These are phyloP conservation scores for Pomacea canaliculata DNA, from an alignment of 2,888 invertebrate species.

Conservation along the genomic window DNA sequence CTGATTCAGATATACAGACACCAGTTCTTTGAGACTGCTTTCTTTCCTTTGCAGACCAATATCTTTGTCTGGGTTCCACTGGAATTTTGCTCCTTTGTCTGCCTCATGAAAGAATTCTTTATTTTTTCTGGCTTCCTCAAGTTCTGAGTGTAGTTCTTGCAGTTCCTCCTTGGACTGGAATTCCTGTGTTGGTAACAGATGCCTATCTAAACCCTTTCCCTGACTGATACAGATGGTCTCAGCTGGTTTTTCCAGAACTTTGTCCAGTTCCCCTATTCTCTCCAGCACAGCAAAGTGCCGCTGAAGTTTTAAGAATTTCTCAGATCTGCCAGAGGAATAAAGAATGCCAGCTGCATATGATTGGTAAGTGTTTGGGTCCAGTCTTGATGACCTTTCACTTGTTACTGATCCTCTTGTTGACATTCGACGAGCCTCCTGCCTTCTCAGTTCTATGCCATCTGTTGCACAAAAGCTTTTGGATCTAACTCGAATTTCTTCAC, in stretches of 20 bases:
- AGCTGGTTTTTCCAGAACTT: neutral
- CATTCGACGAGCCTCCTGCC: slow-evolving; percentile 21
- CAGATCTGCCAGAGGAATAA: slow-evolving; percentile 78
- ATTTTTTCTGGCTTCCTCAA: slow-evolving; percentile 84
- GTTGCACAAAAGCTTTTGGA: neutral
- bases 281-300: slow-evolving; percentile 88
- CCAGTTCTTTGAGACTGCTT: slow-evolving; percentile 88
- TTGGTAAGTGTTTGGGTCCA: slow-evolving; percentile 65
- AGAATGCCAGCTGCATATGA: slow-evolving; percentile 72
- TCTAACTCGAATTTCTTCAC: neutral
- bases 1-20: slow-evolving; percentile 40
- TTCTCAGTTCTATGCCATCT: neutral
- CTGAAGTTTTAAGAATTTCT: slow-evolving; percentile 86
- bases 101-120: slow-evolving; percentile 87
- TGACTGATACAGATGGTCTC: slow-evolving; percentile 1
- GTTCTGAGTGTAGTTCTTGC: slow-evolving; percentile 80
- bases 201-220: neutral
- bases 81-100: slow-evolving; percentile 79
- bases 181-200: slow-evolving; percentile 1
- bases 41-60: slow-evolving; percentile 85
- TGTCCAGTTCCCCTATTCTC: slow-evolving; percentile 78
- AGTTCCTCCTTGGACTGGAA: slow-evolving; percentile 77
- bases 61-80: slow-evolving; percentile 81
- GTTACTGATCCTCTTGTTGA: slow-evolving; percentile 48
- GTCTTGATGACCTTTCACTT: slow-evolving; percentile 59